Conservation (phyloP, 2,113 vertebrate genomes). For the Todiramphus saurophagus region DNA sequence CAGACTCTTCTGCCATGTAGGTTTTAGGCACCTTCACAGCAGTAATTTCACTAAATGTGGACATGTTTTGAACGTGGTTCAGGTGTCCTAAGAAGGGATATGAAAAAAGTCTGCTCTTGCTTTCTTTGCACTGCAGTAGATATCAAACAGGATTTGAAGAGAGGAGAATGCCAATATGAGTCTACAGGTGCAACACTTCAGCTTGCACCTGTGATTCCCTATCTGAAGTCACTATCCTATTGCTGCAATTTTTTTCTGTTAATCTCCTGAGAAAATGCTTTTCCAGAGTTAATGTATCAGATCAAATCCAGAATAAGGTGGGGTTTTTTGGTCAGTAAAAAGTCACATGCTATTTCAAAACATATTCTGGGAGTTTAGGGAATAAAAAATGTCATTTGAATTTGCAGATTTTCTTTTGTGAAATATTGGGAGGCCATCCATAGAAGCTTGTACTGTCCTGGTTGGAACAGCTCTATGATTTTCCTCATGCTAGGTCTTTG, state of each 20-base stretch:
- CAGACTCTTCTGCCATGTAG: neutral
- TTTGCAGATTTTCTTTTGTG: neutral
- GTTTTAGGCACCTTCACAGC: neutral
- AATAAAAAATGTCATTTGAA: neutral
- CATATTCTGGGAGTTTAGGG: neutral
- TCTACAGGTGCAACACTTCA: neutral
- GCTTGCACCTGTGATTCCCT: neutral
- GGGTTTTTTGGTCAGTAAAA: neutral
- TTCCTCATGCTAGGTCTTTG: neutral
- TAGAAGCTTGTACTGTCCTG: neutral
- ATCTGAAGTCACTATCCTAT: neutral
- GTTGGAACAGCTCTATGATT: neutral
- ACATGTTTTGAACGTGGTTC: rapidly evolving
- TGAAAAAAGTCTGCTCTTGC: neutral
- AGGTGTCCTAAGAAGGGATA: neutral
- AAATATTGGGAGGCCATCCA: neutral
- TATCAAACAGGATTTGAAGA: neutral
- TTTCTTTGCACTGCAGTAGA: neutral
- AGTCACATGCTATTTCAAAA: neutral
- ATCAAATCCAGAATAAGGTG: neutral
- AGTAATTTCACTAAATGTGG: neutral
- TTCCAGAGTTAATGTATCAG: neutral
- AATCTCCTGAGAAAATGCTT: neutral
- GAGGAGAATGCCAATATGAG: neutral
- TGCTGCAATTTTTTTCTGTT: neutral